phyloP scores from a whole-genome alignment of 1,140 invertebrate species.

The Zaprionus vittiger region DNA sequence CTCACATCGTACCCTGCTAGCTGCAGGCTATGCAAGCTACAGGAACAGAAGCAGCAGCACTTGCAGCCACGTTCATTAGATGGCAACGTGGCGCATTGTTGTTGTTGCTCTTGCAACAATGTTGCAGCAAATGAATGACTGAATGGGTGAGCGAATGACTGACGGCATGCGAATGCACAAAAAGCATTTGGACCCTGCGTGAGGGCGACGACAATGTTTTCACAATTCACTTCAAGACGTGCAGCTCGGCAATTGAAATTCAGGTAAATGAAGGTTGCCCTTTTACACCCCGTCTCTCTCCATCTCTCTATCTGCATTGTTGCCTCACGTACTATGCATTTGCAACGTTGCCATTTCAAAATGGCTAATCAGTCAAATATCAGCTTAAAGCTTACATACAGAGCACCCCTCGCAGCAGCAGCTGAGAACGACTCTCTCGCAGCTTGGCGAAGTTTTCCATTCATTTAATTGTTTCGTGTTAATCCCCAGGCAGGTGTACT shows the following conservation, averaged over 20 bases:
- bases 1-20: no score
- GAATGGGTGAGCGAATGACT: constrained; percentile 51
- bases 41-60: constrained; percentile 41
- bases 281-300: neutral
- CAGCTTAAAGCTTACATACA: constrained; percentile 27
- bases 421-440: neutral
- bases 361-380: constrained; percentile 79
- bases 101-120: constrained; percentile 53
- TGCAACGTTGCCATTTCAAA: constrained; percentile 69
- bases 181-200: constrained; percentile 8
- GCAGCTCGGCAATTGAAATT: constrained; percentile 23
- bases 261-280: neutral
- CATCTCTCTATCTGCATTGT: neutral
- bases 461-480: constrained; percentile 73
- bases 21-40: constrained; percentile 3
- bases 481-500: constrained; percentile 71
- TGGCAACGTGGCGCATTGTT: constrained; percentile 42
- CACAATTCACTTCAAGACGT: constrained; percentile 40
- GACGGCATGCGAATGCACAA: constrained; percentile 46
- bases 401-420: neutral
- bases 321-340: constrained; percentile 70
- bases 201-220: constrained; percentile 41
- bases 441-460: constrained; percentile 49
- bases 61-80: constrained; percentile 77
- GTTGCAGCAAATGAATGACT: constrained; percentile 71